Evolutionary conservation across 2,797 vertebrate genomes (phyloP).

Genomic region (Serranus cabrilla): DNA sequence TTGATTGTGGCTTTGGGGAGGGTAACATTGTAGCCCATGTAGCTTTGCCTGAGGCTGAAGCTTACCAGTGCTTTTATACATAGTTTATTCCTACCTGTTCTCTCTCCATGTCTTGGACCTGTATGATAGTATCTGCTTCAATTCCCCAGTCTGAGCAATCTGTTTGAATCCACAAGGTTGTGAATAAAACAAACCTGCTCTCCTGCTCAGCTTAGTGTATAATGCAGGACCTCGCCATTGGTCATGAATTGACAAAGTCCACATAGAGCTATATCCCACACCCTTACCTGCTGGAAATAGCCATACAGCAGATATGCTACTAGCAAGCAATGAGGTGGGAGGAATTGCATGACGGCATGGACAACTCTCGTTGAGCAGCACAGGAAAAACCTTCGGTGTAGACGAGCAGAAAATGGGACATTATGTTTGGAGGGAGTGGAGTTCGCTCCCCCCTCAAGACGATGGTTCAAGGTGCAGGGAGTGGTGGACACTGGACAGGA

Average conservation of each 20-base stretch:
- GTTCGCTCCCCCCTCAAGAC: constrained; percentile 44
- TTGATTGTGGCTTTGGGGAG: constrained; percentile 85
- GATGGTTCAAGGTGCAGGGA: constrained; percentile 75
- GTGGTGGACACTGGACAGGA: constrained; percentile 69
- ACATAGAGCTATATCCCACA: constrained; percentile 79
- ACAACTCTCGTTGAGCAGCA: constrained; percentile 35
- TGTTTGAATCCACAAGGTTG: constrained; percentile 84
- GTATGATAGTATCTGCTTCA: constrained; percentile 82
- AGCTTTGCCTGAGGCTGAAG: constrained; percentile 82
- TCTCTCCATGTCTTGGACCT: constrained; percentile 83
- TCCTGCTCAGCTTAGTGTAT: constrained; percentile 84
- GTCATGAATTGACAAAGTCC: constrained; percentile 87
- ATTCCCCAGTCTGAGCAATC: constrained; percentile 83
- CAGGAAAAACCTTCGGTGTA: constrained; percentile 41
- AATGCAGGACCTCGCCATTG: constrained; percentile 87
- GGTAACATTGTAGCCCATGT: constrained; percentile 80
- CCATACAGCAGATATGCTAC: constrained; percentile 65
- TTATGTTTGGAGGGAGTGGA: constrained; percentile 84
- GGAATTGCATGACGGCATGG: constrained; percentile 52
- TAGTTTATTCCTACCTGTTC: constrained; percentile 86
- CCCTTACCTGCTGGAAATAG: constrained; percentile 82
- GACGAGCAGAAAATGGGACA: constrained; percentile 76
- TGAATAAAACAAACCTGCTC: constrained; percentile 87
- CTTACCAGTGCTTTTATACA: constrained; percentile 86
- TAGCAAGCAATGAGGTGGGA: constrained; percentile 67